Evolutionary conservation across 2,113 vertebrate species (phyloP).

Genomic region (Tragelaphus strepsiceros): DNA sequence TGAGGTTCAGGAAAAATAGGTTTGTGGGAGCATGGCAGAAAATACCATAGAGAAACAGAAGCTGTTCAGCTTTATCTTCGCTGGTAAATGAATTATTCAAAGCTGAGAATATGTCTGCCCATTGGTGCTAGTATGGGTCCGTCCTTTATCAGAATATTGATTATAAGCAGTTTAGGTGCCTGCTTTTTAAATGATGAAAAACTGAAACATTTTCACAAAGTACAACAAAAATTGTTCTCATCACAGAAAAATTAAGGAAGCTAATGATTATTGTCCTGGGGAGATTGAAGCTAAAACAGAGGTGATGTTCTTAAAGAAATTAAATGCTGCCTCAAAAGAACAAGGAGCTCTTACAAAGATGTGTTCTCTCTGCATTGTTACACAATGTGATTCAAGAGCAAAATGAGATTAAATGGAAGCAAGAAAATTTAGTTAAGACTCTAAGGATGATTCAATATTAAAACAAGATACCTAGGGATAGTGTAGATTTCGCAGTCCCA

Average conservation of each 20-base stretch:
- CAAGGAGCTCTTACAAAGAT: neutral
- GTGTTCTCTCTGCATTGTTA: neutral
- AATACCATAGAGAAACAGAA: neutral
- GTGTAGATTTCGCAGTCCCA: neutral
- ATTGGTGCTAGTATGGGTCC: too few species aligned
- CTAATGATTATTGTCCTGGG: neutral
- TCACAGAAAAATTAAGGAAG: neutral
- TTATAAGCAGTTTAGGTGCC: neutral
- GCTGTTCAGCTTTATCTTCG: neutral
- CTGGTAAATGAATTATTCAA: neutral
- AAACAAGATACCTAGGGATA: neutral
- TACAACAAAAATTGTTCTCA: neutral
- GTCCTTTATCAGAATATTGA: neutral
- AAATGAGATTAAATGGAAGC: neutral
- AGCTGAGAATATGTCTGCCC: neutral
- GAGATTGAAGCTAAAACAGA: neutral
- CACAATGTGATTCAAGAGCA: neutral
- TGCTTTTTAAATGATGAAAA: neutral
- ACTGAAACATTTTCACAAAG: neutral
- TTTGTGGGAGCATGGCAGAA: neutral
- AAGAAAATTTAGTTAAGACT: neutral
- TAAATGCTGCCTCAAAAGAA: neutral
- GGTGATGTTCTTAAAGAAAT: neutral
- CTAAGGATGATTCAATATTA: slow-evolving; percentile 17
- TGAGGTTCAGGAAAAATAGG: neutral